Evolutionary conservation across 2,113 vertebrate genomes (phyloP), one percentile per base, ranked within the genome.

Genomic region (Muntiacus muntjak): DNA sequence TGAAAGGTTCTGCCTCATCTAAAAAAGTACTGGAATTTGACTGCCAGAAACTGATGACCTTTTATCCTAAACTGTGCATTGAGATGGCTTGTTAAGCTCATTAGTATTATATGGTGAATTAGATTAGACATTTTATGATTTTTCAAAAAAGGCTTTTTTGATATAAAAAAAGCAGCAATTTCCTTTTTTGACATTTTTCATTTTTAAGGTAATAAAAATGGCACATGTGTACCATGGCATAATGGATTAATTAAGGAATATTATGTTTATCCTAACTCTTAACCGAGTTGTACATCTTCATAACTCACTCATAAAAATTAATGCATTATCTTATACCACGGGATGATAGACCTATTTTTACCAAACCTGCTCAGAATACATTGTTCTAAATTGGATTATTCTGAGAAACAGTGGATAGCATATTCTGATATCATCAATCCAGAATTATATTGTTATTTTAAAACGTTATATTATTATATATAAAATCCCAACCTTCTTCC

Each of bases 241-340:
- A 99, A 99, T 98, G 98, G 98, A 99, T 98, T 99, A 99, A 99
- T 99, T 99, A 99, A 98, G 98, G 98, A 98, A 98, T 98, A 98
- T 97, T 96, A 99, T 99, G 99, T 99, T 99, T 99, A 99, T 99
- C 98, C 98, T 98, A 97, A 98, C 97, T 98, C 97, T 97, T 97
- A 96, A 96, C 97, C 87, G 83, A 98, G 98, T 98, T 98, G 98
- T 98, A 98, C 98, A 97, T 98, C 98, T 99, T 98, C 98, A 97
- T 99, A 99, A 98, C 92, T 98, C 98, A 98, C 98, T 98, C 98
- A 97, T 98, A 99, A 99, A 99, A 99, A 98, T 98, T 98, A 99
- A 99, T 98, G 98, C 97, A 97, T 98, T 98, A 95, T 98, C 98
- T 98, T 97, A 98, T 6, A 16, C 97, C 98, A 81, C 64, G 92